Base-by-base conservation (phyloP, 2,888 invertebrate species). In the Falcaria lacertinaria region DNA sequence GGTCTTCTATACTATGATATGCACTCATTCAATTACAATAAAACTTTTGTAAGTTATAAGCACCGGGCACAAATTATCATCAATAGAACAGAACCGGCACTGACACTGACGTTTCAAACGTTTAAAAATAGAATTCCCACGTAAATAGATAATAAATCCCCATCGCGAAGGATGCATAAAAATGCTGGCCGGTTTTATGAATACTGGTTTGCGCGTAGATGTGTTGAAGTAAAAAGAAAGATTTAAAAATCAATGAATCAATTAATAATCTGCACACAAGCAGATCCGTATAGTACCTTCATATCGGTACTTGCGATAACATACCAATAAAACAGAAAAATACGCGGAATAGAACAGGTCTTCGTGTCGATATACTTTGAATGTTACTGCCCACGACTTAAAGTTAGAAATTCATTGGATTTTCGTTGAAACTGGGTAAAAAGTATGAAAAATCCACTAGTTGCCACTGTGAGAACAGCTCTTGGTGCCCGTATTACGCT, bases 161-260 rank as follows among this genome's bases (percentile, higher is more conserved):
- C 37, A 22, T 22, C 22, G 35, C n/a, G n/a, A n/a, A 35, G 8
- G 22, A 19, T 4, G 15, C 11, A 37, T 15, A 22, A 37, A 36
- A 42, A 40, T 17, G 33, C 15, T 33, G 34, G 8, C 28, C 11
- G 11, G 11, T 28, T 28, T 11, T 7, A 25, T 43, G 32, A 15
- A 42, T 36, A 44, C 37, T 13, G 41, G 45, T 32, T 39, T 15
- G 28, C 33, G 22, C 22, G 22, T 14, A 36, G 19, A 41, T 37
- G 43, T 39, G 15, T 25, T 40, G 17, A 34, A 39, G 37, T 45
- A 47, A 53, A 62, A 61, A 60, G 54, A 45, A 44, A 42, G 43
- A 42, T 40, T 37, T 49, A 54, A 60, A 63, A 77, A 68, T 73
- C 74, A 77, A 77, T 76, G 69, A 77, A 69, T 68, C 73, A 60